phyloP scores from a whole-genome alignment of 64 coral and sea anemone genomes.

The Platygyra sinensis region DNA sequence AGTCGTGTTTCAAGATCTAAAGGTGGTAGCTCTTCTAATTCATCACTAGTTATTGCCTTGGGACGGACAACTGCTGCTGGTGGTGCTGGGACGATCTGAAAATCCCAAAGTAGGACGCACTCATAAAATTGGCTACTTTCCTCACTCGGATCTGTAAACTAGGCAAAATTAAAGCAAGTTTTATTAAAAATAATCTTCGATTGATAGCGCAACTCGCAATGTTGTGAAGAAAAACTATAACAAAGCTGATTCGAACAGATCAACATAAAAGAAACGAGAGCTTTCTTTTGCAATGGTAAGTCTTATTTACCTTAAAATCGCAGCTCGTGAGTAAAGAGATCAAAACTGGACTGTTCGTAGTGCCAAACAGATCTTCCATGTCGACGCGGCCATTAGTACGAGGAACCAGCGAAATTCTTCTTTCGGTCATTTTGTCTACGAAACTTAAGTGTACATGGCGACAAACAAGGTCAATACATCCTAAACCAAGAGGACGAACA shows the following conservation, averaged over 20 bases:
- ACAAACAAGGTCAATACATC: too few species aligned
- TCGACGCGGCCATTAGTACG: neutral
- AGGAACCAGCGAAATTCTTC: too few species aligned
- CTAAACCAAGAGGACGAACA: too few species aligned
- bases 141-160: constrained; percentile 15
- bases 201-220: too few species aligned
- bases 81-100: constrained; percentile 9
- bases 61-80: neutral
- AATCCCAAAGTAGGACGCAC: constrained; percentile 3
- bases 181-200: too few species aligned
- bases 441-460: too few species aligned
- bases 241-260: too few species aligned
- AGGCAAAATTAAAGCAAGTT: neutral
- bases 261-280: neutral
- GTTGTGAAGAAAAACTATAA: too few species aligned
- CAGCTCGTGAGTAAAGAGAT: constrained; percentile 39
- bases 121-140: neutral
- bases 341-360: constrained; percentile 7
- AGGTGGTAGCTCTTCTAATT: neutral
- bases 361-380: neutral
- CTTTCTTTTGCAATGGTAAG: neutral
- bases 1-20: neutral
- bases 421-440: too few species aligned
- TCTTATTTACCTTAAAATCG: constrained; percentile 33
- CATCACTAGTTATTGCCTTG: neutral